Evolutionary conservation across 2,797 vertebrate species (phyloP).

Genomic region (Geotrypetes seraphini): DNA sequence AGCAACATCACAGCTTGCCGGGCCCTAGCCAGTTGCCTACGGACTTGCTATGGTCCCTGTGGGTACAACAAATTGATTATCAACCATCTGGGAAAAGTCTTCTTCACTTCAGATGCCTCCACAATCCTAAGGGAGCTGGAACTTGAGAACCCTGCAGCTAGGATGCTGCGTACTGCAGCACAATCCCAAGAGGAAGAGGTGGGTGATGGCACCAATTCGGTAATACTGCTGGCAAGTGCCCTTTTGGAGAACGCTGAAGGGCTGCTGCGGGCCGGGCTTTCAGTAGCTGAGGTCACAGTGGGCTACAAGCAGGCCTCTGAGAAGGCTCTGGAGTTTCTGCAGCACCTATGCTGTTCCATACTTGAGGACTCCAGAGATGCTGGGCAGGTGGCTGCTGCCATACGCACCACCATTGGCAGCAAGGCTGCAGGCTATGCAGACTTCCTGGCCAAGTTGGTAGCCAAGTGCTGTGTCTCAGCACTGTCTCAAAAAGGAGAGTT

Average conservation of each 20-base stretch:
- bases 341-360: not conserved
- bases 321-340: conserved; percentile 3
- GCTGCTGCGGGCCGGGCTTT: not conserved
- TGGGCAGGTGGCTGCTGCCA: not conserved
- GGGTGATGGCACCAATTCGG: not conserved
- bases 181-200: conserved; percentile 4
- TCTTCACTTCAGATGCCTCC: not conserved
- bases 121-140: conserved; percentile 6
- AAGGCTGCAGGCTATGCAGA: not conserved
- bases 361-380: not conserved
- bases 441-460: conserved; percentile 1
- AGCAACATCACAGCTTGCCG: conserved; percentile 2
- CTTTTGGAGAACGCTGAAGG: conserved; percentile 7
- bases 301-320: conserved; percentile 6
- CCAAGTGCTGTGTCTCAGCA: not conserved
- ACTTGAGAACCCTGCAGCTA: conserved; percentile 10
- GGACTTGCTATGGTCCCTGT: conserved; percentile 4
- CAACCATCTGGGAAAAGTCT: not conserved
- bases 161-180: not conserved
- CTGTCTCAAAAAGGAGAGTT: not conserved
- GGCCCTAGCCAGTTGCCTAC: not conserved
- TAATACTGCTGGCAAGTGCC: not conserved
- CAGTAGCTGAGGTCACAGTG: not conserved
- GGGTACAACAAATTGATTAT: conserved; percentile 14
- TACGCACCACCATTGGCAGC: not conserved